Conservation (phyloP, 2,888 invertebrate genomes). For the Morinoia aosen region DNA sequence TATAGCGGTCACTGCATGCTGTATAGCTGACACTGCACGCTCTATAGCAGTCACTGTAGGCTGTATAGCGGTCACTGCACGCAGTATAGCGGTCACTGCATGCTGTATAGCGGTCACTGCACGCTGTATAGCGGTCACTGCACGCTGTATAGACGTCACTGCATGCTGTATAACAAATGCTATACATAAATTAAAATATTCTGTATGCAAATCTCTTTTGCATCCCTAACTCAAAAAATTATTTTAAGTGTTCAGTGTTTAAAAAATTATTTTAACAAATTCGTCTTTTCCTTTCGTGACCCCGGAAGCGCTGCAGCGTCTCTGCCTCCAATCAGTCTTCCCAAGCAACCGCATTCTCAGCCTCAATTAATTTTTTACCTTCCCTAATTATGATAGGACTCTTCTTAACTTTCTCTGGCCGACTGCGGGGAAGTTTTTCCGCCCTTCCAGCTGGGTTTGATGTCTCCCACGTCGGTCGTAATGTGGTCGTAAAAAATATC, state of each 20-base stretch:
- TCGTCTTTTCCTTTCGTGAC: not conserved
- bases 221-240: not conserved
- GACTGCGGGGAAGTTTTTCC: not conserved
- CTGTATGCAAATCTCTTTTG: not conserved
- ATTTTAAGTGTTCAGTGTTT: too few relatives aligned
- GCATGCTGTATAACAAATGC: not conserved
- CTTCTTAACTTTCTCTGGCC: constrained; percentile 14
- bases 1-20: not conserved
- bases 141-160: not conserved
- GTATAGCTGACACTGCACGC: not conserved
- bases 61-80: not conserved
- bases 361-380: not conserved
- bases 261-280: not conserved
- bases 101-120: not conserved
- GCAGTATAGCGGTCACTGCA: not conserved
- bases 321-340: not conserved
- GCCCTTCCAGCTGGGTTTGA: not conserved
- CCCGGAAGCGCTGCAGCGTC: not conserved
- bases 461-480: not conserved
- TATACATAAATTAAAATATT: too few relatives aligned
- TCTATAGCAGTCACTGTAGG: not conserved
- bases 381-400: not conserved
- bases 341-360: not conserved
- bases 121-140: not conserved
- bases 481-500: not conserved